These are phyloP conservation scores for Kradibia gibbosae DNA, from an alignment of 1,140 invertebrate species.

Conservation along the genomic window DNA sequence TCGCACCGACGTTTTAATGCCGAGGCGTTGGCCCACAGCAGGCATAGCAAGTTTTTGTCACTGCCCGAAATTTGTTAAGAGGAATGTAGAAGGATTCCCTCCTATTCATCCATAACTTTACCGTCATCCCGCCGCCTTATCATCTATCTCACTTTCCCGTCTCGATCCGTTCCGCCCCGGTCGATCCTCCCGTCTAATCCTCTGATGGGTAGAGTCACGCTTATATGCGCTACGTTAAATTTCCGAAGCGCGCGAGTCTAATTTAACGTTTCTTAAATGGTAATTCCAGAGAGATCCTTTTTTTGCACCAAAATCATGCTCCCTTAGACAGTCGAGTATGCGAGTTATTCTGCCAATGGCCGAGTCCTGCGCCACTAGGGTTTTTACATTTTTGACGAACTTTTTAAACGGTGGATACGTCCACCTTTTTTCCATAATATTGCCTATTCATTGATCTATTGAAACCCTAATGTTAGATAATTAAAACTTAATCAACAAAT, in stretches of 20 bases:
- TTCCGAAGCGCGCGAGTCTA: conserved; percentile 55
- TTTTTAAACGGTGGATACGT: conserved; percentile 5
- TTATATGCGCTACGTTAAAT: conserved; percentile 42
- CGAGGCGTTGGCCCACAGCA: conserved; percentile 46
- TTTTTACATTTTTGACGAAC: conserved; percentile 43
- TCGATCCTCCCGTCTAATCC: no score
- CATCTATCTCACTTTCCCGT: no score
- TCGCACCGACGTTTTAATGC: conserved; percentile 19
- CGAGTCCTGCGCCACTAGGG: not conserved
- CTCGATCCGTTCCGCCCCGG: conserved; percentile 27
- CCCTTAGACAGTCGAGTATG: conserved; percentile 10
- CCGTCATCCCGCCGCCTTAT: no score
- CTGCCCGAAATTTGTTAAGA: conserved; percentile 57
- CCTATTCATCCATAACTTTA: no score
- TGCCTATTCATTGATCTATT: conserved; percentile 11
- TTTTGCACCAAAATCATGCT: conserved; percentile 38
- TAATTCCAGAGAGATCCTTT: conserved; percentile 31
- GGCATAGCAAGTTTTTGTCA: conserved; percentile 55
- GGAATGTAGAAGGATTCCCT: conserved; percentile 58
- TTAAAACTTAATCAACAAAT: conserved; percentile 21
- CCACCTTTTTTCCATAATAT: not conserved
- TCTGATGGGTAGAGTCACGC: not conserved
- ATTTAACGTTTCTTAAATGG: conserved; percentile 58
- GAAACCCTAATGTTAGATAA: conserved; percentile 25
- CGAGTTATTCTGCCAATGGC: conserved; percentile 18